Percentiles rank a stretch among this genome's conserved stretches.
Evolutionary conservation across 2,113 vertebrate species (phyloP).

Genomic region (Microtus montanus): DNA sequence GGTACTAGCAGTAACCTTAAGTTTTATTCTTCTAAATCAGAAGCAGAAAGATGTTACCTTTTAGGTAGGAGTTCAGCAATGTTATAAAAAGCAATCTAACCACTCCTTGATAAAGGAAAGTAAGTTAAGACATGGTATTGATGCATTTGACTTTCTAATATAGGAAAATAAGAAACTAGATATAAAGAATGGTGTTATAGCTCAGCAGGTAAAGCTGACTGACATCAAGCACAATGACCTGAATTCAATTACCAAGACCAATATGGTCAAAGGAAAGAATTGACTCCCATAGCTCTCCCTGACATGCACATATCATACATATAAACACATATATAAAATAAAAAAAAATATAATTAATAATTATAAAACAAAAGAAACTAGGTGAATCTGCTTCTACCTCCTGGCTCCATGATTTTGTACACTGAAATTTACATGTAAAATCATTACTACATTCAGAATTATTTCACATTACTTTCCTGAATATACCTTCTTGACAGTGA

Average conservation of each 20-base stretch:
- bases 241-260: not conserved
- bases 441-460: slow-evolving; percentile 62
- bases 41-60: slow-evolving; percentile 24
- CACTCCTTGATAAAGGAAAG: not conserved
- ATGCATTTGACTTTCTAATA: slow-evolving; percentile 35
- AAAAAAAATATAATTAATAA: not conserved
- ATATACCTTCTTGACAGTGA: slow-evolving; percentile 70
- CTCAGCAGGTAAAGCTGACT: not conserved
- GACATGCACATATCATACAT: not conserved
- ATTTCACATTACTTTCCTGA: slow-evolving; percentile 70
- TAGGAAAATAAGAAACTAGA: slow-evolving; percentile 42
- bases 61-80: slow-evolving; percentile 36
- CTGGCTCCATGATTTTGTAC: slow-evolving; percentile 57
- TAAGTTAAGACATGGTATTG: slow-evolving; percentile 1
- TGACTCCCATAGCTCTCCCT: not conserved
- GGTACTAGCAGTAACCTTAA: not conserved
- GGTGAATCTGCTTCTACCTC: slow-evolving; percentile 37
- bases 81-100: slow-evolving; percentile 30
- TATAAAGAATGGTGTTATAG: not conserved
- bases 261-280: not conserved
- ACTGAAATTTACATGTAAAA: slow-evolving; percentile 69
- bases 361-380: not conserved
- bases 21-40: slow-evolving; percentile 44
- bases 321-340: not conserved
- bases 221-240: not conserved